A percentile compares a stretch with the other conserved stretches of the same genome.
Conservation (phyloP, 2,797 vertebrate species). For the Loriculus beryllinus region DNA sequence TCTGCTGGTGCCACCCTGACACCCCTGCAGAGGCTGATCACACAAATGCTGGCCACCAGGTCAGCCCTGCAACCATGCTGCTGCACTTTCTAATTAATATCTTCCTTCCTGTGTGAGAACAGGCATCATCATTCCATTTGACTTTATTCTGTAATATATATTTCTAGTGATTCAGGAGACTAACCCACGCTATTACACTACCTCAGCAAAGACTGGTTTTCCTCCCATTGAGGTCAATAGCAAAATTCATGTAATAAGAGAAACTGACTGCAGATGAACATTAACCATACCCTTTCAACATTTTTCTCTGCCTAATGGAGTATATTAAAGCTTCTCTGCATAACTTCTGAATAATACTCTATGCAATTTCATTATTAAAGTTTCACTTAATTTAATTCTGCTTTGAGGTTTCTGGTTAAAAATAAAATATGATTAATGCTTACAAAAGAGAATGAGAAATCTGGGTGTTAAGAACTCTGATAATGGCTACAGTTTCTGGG, state of each 20-base stretch:
- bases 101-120: neutral
- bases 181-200: neutral
- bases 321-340: conserved; percentile 49
- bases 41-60: neutral
- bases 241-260: neutral
- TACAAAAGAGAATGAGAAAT: conserved; percentile 41
- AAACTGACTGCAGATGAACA: conserved; percentile 37
- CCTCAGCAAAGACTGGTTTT: neutral
- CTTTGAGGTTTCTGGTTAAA: conserved; percentile 62
- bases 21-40: neutral
- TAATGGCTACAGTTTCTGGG: conserved; percentile 32
- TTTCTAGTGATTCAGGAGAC: neutral
- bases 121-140: neutral
- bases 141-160: neutral
- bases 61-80: neutral
- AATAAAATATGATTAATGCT: conserved; percentile 65
- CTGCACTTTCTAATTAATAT: neutral
- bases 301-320: conserved; percentile 64
- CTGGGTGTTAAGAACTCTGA: conserved; percentile 15
- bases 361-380: conserved; percentile 65
- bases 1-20: neutral
- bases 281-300: conserved; percentile 58
- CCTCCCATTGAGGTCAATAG: neutral
- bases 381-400: conserved; percentile 65
- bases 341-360: conserved; percentile 54